Conservation (phyloP, 2,888 invertebrate species). For the Lottia gigantea region DNA sequence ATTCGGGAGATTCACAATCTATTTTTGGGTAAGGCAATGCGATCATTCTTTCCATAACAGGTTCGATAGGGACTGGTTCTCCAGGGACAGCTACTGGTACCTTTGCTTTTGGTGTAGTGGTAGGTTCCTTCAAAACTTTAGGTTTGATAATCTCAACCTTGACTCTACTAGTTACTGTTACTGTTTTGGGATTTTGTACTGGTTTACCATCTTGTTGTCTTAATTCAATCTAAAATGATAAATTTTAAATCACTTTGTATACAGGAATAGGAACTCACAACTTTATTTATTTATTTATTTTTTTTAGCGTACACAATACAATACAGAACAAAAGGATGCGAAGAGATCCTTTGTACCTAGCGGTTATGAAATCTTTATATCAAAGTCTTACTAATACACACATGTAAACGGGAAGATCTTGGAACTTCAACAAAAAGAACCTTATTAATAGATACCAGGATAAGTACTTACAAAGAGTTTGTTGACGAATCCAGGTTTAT, state of each 20-base stretch:
- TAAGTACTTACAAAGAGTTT: not conserved
- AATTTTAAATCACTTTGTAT: too few relatives aligned
- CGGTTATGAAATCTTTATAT: too few relatives aligned
- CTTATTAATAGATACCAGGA: too few relatives aligned
- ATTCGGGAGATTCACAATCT: not conserved
- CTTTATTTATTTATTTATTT: too few relatives aligned
- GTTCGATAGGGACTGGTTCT: not conserved
- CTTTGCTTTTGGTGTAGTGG: not conserved
- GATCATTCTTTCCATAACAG: not conserved
- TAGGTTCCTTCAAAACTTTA: not conserved
- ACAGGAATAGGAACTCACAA: too few relatives aligned
- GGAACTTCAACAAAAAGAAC: too few relatives aligned
- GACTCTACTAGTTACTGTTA: not conserved
- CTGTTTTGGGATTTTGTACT: not conserved
- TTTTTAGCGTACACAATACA: too few relatives aligned
- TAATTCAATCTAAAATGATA: not conserved
- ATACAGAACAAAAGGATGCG: too few relatives aligned
- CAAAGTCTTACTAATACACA: too few relatives aligned
- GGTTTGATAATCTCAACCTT: not conserved
- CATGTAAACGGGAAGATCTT: too few relatives aligned
- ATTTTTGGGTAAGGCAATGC: not conserved
- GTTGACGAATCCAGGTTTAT: not conserved
- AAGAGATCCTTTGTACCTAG: too few relatives aligned
- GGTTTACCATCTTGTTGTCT: slow-evolving; percentile 4
- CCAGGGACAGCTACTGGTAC: not conserved